These are phyloP conservation scores for Lithobates pipiens DNA, from an alignment of 2,797 vertebrate genomes.

Conservation along the genomic window DNA sequence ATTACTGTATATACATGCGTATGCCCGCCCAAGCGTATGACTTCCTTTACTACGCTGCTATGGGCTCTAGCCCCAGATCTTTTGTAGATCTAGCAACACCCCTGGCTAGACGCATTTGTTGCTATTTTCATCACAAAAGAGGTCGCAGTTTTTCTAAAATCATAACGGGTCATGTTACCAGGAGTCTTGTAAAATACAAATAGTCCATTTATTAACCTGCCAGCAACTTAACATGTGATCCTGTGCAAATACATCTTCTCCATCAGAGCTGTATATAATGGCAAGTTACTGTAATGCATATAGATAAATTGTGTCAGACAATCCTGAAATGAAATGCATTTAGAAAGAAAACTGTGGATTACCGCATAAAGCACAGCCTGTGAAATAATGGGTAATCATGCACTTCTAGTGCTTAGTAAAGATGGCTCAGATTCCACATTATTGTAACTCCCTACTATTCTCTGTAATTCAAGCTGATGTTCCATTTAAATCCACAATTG, in stretches of 20 bases:
- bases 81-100: too few species aligned
- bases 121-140: too few species aligned
- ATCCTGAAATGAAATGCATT: slow-evolving; percentile 23
- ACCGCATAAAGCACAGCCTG: not conserved
- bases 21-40: too few species aligned
- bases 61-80: too few species aligned
- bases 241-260: not conserved
- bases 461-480: slow-evolving; percentile 57
- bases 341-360: slow-evolving; percentile 26
- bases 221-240: not conserved
- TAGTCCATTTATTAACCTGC: not conserved
- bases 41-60: too few species aligned
- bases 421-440: slow-evolving; percentile 27
- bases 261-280: not conserved
- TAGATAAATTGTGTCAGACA: slow-evolving; percentile 42
- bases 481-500: slow-evolving; percentile 50
- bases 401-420: slow-evolving; percentile 31
- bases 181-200: too few species aligned
- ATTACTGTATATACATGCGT: too few species aligned
- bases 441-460: slow-evolving; percentile 27
- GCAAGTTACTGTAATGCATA: slow-evolving; percentile 4
- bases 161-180: too few species aligned
- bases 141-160: too few species aligned
- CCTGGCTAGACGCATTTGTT: too few species aligned
- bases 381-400: slow-evolving; percentile 33